Conservation (phyloP, 2,888 invertebrate species). For the Latrodectus hesperus region DNA sequence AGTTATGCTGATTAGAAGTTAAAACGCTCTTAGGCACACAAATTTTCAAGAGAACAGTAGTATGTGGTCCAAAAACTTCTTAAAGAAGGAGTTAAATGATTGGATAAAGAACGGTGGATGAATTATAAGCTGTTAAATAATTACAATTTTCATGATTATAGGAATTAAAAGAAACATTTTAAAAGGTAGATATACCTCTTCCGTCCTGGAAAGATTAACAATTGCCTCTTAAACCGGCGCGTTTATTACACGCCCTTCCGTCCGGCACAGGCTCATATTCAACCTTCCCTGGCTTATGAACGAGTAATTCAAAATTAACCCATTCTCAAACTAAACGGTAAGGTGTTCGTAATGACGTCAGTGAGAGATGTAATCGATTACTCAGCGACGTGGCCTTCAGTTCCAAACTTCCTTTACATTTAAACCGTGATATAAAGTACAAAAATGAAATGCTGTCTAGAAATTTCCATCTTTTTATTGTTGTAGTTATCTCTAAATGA, state of each 20-base stretch:
- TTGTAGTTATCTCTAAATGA: background rate
- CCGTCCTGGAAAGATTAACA: conserved; percentile 2
- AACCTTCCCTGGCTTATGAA: conserved; percentile 12
- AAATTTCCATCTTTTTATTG: background rate
- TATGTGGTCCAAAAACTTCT: too few species aligned
- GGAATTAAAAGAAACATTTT: background rate
- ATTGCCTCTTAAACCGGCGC: conserved; percentile 1
- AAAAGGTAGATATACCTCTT: background rate
- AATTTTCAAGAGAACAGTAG: too few species aligned
- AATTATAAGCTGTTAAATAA: background rate
- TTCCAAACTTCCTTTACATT: conserved; percentile 23
- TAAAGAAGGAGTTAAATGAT: too few species aligned
- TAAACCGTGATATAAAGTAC: background rate
- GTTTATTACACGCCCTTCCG: conserved; percentile 2
- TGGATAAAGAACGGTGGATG: background rate
- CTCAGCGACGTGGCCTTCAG: conserved; percentile 14
- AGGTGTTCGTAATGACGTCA: conserved; percentile 33
- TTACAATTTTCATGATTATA: background rate
- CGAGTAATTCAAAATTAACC: conserved; percentile 5
- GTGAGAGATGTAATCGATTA: conserved; percentile 28
- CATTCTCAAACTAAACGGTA: conserved; percentile 22
- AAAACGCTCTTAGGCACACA: too few species aligned
- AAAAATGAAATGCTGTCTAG: conserved; percentile 22
- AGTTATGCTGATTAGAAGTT: too few species aligned
- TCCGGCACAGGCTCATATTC: background rate